phyloP scores from a whole-genome alignment of 2,797 vertebrate genomes.

The Chaetophractus vellerosus region DNA sequence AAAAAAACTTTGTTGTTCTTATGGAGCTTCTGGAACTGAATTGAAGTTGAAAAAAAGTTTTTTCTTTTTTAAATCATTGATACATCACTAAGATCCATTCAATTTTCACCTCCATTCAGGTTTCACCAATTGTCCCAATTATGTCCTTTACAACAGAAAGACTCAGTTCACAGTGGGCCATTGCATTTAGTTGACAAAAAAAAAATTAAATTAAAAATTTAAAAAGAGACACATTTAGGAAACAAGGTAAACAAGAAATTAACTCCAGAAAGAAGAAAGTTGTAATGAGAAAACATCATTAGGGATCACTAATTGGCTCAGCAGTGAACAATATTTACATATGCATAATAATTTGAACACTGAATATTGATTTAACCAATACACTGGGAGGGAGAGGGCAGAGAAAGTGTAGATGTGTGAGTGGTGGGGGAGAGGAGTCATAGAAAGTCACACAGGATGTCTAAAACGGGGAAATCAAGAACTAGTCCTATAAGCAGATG shows the following conservation, averaged over 20 bases:
- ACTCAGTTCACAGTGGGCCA: too few species aligned
- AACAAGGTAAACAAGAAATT: neutral
- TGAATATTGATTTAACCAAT: neutral
- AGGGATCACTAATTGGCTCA: neutral
- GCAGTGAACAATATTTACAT: neutral
- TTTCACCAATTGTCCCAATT: too few species aligned
- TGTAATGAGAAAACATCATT: neutral
- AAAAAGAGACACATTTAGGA: neutral
- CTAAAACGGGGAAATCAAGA: neutral
- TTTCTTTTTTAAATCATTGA: too few species aligned
- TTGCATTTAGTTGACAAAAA: too few species aligned
- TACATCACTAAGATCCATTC: too few species aligned
- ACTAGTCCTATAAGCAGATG: neutral
- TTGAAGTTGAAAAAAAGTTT: neutral
- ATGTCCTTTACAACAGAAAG: too few species aligned
- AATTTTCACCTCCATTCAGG: too few species aligned
- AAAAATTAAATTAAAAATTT: too few species aligned
- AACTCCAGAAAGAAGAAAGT: neutral
- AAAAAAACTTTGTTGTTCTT: neutral
- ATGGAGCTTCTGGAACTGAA: neutral
- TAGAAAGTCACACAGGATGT: neutral
- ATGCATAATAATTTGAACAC: neutral
- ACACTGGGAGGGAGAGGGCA: too few species aligned
- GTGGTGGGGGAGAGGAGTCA: neutral
- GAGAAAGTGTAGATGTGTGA: accelerated